Evolutionary conservation across 2,113 vertebrate genomes (phyloP).

Genomic region (Connochaetes taurinus): DNA sequence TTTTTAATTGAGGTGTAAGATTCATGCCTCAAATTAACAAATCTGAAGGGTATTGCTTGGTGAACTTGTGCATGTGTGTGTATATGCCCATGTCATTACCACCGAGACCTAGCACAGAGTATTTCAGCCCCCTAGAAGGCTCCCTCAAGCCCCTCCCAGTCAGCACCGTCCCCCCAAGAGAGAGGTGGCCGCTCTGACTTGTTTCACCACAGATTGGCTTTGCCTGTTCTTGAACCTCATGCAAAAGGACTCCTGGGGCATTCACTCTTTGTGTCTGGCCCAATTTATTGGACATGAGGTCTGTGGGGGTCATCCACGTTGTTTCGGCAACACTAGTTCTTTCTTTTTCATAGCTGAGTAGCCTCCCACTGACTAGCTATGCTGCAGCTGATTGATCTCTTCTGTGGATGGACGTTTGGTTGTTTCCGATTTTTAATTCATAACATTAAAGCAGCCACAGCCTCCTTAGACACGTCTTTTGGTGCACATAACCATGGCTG

Average conservation of each 20-base stretch:
- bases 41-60: not conserved
- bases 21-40: not conserved
- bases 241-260: not conserved
- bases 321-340: not conserved
- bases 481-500: not conserved
- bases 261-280: fast-evolving
- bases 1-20: not conserved
- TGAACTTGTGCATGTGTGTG: not conserved
- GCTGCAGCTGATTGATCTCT: not conserved
- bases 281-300: not conserved
- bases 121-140: not conserved
- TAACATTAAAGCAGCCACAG: no score
- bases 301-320: not conserved
- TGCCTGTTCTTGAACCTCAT: not conserved
- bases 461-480: not conserved
- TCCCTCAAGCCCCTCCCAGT: not conserved
- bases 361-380: not conserved
- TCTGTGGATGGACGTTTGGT: not conserved
- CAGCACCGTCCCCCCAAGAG: no score
- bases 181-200: not conserved
- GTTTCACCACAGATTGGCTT: not conserved
- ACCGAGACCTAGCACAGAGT: not conserved
- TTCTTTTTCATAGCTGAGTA: not conserved
- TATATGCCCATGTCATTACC: fast-evolving
- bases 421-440: not conserved